Evolutionary conservation across 2,113 vertebrate genomes (phyloP), one percentile per base, ranked within the genome.

Genomic region (Petromus typicus): DNA sequence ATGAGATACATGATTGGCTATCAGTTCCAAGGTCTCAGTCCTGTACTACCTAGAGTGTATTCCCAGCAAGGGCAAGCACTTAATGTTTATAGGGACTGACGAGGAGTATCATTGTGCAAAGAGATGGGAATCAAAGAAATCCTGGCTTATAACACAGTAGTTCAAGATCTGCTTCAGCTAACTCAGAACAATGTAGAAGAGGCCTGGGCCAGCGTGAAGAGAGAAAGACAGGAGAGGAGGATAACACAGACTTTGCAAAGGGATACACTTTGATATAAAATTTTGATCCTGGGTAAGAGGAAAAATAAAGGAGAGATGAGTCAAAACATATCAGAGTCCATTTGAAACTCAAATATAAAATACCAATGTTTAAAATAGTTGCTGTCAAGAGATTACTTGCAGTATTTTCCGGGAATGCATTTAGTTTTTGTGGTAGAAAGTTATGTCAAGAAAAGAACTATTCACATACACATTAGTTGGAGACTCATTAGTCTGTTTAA

Each of bases 401-500:
- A 32, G 2, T 27, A 8, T 34, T 13, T 94, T 96, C 78, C 0
- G 1, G 37, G 86, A 94, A 93, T 43, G 75, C 80, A 66, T 56
- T 96, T 86, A 61, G 51, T 30, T 81, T 73, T 59, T 12, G 1
- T 54, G 84, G 84, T 51, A 45, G 79, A 86, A 94, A 83, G 43
- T 54, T 40, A 12, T 27, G 57, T 87, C 16, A n/a, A 83, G 90
- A 54, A 66, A 76, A 86, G 0, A 90, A 48, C 37, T 54, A 13
- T 22, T 84, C 69, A 20, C 37, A 23, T n/a, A 0, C 45, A 69
- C 83, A 40, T 57, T 71, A 88, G 51, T 48, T 57, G 61, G 59
- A 82, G 48, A 48, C 11, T 73, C 85, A 83, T 94, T 80, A 32
- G 57, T 89, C 80, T 93, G 17, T 51, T 93, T 90, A 88, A 95